These are phyloP conservation scores for Diarsia rubi DNA, from an alignment of 2,888 invertebrate species.

Conservation along the genomic window DNA sequence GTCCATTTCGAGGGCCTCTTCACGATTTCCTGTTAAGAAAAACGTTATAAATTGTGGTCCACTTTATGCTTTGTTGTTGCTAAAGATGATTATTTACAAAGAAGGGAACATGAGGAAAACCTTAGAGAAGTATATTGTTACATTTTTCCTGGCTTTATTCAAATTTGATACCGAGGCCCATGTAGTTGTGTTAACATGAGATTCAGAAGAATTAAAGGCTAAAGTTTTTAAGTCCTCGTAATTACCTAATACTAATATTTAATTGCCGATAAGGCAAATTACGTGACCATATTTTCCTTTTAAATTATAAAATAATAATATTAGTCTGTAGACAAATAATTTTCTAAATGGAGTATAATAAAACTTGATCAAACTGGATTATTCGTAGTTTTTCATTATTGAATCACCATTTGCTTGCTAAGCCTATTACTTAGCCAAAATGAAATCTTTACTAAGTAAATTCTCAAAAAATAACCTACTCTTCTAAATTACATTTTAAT, in stretches of 20 bases:
- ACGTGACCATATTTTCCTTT: background rate
- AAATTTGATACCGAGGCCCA: background rate
- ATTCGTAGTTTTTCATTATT: conserved; percentile 31
- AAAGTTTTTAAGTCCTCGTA: too few species aligned
- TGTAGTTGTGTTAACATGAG: background rate
- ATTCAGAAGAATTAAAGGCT: background rate
- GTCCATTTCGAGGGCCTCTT: conserved; percentile 59
- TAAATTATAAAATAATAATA: background rate
- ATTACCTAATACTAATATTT: background rate
- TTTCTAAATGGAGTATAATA: conserved; percentile 6
- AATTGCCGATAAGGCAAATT: background rate
- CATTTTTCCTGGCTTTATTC: background rate
- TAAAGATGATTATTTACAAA: conserved; percentile 16
- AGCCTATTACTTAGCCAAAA: conserved; percentile 47
- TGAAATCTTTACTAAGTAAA: conserved; percentile 25
- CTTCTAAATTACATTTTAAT: conserved; percentile 27
- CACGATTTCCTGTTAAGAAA: conserved; percentile 54
- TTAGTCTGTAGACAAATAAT: background rate
- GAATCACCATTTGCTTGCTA: conserved; percentile 24
- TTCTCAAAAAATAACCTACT: background rate
- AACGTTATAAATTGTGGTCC: conserved; percentile 54
- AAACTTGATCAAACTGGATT: conserved; percentile 16
- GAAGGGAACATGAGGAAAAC: conserved; percentile 11
- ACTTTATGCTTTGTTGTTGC: conserved; percentile 49
- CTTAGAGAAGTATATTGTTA: background rate